These are phyloP conservation scores for Scleropages formosus DNA, from an alignment of 2,797 vertebrate species.

Conservation along the genomic window DNA sequence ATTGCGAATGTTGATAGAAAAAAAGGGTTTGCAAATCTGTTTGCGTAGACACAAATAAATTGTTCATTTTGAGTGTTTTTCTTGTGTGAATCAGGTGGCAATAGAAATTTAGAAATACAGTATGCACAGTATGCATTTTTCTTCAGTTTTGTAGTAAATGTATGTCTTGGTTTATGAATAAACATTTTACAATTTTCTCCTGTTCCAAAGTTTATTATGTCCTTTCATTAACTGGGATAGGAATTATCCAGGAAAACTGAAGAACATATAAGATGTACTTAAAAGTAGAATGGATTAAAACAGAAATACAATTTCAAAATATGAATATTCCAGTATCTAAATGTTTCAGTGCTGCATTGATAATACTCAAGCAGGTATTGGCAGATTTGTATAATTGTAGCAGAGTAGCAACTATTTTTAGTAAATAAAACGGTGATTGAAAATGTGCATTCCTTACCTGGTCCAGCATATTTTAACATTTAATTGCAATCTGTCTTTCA, in stretches of 20 bases:
- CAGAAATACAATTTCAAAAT: neutral
- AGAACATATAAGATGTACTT: too few relatives aligned
- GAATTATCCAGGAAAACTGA: too few relatives aligned
- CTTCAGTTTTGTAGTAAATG: too few relatives aligned
- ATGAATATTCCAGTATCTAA: too few relatives aligned
- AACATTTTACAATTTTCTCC: too few relatives aligned
- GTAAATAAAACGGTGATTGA: neutral
- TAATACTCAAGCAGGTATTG: neutral
- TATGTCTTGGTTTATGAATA: too few relatives aligned
- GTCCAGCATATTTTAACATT: neutral
- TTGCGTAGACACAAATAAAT: neutral
- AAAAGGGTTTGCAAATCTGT: too few relatives aligned
- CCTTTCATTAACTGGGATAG: too few relatives aligned
- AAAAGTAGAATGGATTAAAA: too few relatives aligned
- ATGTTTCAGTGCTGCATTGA: neutral
- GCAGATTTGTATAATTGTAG: neutral
- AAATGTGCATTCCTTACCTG: neutral
- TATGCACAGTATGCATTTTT: neutral
- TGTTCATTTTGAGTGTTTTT: too few relatives aligned
- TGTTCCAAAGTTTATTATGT: too few relatives aligned
- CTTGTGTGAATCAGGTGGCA: neutral
- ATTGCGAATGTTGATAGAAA: neutral
- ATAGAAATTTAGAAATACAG: neutral
- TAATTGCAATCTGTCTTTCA: slow-evolving; percentile 54
- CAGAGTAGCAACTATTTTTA: neutral